Evolutionary conservation across 2,797 vertebrate genomes (phyloP).

Genomic region (Bovichtus variegatus): DNA sequence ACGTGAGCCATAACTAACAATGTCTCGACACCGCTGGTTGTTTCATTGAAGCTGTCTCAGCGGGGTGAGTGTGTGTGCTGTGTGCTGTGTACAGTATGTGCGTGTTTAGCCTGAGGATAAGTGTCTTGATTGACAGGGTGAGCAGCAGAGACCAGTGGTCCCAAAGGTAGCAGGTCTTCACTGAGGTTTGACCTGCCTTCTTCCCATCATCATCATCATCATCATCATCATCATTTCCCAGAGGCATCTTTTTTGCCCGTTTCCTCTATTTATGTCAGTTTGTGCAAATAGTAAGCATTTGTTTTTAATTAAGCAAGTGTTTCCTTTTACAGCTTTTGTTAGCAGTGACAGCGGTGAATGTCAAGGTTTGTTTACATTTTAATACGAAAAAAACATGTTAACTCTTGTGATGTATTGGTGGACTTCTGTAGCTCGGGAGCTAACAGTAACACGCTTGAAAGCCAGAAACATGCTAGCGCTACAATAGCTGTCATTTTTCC

Average conservation of each 20-base stretch:
- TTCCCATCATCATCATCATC: slow-evolving; percentile 54
- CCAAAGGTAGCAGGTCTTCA: slow-evolving; percentile 38
- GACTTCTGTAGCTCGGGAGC: too few relatives aligned
- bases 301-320: background rate
- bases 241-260: background rate
- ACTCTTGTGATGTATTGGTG: too few relatives aligned
- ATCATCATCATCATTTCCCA: slow-evolving; percentile 32
- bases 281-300: background rate
- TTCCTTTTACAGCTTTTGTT: background rate
- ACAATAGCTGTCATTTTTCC: background rate
- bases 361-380: background rate
- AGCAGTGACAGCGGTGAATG: too few relatives aligned
- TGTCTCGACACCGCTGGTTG: background rate
- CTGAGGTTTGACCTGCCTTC: slow-evolving; percentile 47
- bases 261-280: slow-evolving; percentile 3
- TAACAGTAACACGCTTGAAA: background rate
- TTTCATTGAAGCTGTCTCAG: slow-evolving; percentile 25
- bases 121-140: slow-evolving; percentile 40
- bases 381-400: background rate
- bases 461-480: background rate
- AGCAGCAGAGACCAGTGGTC: slow-evolving; percentile 31
- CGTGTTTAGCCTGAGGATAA: slow-evolving; percentile 41
- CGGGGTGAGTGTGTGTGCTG: background rate
- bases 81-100: slow-evolving; percentile 13
- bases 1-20: background rate